A percentile compares a stretch with the other conserved stretches of the same genome.
These are phyloP conservation scores for Heteromyza rotundicornis DNA, from an alignment of 2,888 invertebrate genomes.

Conservation along the genomic window DNA sequence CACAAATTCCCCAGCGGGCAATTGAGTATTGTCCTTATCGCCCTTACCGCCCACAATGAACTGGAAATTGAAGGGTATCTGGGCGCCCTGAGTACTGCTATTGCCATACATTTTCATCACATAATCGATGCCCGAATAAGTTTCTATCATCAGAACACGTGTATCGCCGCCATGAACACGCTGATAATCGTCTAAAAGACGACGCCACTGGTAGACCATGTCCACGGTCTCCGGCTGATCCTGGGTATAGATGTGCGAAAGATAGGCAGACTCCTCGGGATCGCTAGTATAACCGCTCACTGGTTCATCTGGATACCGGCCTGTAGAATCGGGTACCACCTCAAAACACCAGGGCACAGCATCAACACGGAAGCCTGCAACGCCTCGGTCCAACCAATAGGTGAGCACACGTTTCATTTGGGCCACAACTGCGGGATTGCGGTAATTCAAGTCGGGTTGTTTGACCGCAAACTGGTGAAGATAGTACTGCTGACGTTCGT, in stretches of 20 bases:
- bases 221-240: slow-evolving; percentile 70
- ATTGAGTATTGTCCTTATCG: slow-evolving; percentile 58
- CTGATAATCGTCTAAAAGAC: slow-evolving; percentile 68
- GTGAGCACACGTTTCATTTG: slow-evolving; percentile 69
- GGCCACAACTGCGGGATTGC: slow-evolving; percentile 69
- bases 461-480: slow-evolving; percentile 75
- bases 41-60: slow-evolving; percentile 66
- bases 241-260: slow-evolving; percentile 70
- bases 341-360: slow-evolving; percentile 68
- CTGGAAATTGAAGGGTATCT: slow-evolving; percentile 73
- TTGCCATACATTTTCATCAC: slow-evolving; percentile 69
- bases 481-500: slow-evolving; percentile 72
- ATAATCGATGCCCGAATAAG: slow-evolving; percentile 64
- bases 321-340: slow-evolving; percentile 64
- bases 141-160: slow-evolving; percentile 69
- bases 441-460: slow-evolving; percentile 79
- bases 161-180: slow-evolving; percentile 59
- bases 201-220: slow-evolving; percentile 72
- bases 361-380: slow-evolving; percentile 87
- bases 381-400: slow-evolving; percentile 83
- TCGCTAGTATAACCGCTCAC: slow-evolving; percentile 60
- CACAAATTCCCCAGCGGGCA: slow-evolving; percentile 64
- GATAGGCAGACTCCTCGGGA: slow-evolving; percentile 65
- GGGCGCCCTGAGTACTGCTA: slow-evolving; percentile 63
- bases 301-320: slow-evolving; percentile 68